Evolutionary conservation across 2,888 invertebrate genomes (phyloP).

Genomic region (Drosophila emarginata): DNA sequence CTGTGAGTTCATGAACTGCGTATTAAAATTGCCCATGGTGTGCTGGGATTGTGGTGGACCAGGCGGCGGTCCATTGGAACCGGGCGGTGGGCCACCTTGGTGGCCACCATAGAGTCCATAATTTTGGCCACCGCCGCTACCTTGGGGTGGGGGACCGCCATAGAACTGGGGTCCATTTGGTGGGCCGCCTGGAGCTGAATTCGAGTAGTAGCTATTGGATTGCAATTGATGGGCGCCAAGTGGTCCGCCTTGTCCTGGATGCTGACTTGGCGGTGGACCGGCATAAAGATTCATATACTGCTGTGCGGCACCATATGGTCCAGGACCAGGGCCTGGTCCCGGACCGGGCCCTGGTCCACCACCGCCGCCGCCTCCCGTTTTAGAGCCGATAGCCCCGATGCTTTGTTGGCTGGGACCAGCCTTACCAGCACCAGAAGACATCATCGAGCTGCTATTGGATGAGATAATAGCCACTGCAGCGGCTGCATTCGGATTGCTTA

Average conservation of each 20-base stretch:
- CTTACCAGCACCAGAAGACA: slow-evolving; percentile 92
- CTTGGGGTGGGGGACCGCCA: slow-evolving; percentile 79
- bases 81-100: slow-evolving; percentile 78
- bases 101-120: slow-evolving; percentile 82
- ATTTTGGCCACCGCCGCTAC: slow-evolving; percentile 79
- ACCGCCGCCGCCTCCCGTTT: slow-evolving; percentile 74
- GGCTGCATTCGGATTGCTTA: slow-evolving; percentile 90
- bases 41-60: slow-evolving; percentile 81
- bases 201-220: slow-evolving; percentile 82
- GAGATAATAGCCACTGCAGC: slow-evolving; percentile 88
- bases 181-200: slow-evolving; percentile 81
- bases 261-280: slow-evolving; percentile 78
- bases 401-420: slow-evolving; percentile 88
- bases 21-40: slow-evolving; percentile 82
- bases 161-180: slow-evolving; percentile 81
- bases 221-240: slow-evolving; percentile 81
- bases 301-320: slow-evolving; percentile 75
- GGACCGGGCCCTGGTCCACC: slow-evolving; percentile 72
- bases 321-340: slow-evolving; percentile 64
- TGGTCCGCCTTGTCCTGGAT: slow-evolving; percentile 79
- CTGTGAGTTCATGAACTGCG: slow-evolving; percentile 86
- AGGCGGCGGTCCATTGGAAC: slow-evolving; percentile 77
- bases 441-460: slow-evolving; percentile 92
- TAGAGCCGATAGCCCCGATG: slow-evolving; percentile 90
- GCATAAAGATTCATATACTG: slow-evolving; percentile 82